phyloP scores from a whole-genome alignment of 2,113 vertebrate species.

The Colinus virginianus region DNA sequence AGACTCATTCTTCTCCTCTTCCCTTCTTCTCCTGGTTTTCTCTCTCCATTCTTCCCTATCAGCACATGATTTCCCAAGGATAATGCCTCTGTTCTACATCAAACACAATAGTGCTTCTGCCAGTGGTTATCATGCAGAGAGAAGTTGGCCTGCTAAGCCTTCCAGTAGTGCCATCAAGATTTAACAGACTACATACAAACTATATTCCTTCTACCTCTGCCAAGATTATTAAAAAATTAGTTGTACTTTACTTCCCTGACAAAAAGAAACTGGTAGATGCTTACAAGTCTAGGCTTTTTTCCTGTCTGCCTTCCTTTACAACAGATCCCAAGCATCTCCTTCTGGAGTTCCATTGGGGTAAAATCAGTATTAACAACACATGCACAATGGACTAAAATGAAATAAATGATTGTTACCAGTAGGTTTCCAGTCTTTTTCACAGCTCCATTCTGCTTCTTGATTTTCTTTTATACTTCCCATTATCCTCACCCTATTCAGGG shows the following conservation, averaged over 20 bases:
- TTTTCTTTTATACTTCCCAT: not conserved
- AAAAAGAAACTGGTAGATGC: not conserved
- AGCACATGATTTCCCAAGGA: not conserved
- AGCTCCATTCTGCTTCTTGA: not conserved
- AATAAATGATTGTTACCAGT: too few relatives aligned
- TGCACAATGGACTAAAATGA: not conserved
- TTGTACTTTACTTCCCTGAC: not conserved
- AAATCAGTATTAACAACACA: not conserved
- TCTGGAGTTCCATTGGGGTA: not conserved
- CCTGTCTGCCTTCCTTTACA: not conserved
- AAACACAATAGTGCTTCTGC: not conserved
- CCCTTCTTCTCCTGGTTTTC: not conserved
- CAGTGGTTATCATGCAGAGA: not conserved
- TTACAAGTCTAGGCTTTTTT: not conserved
- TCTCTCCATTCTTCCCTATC: too few relatives aligned
- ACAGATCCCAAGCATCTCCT: not conserved
- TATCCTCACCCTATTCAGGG: not conserved
- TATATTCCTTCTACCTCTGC: not conserved
- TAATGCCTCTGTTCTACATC: not conserved
- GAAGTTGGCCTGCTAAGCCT: not conserved
- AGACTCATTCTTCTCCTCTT: not conserved
- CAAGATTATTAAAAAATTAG: not conserved
- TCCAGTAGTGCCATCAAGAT: not conserved
- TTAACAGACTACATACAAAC: not conserved
- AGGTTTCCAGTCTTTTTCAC: not conserved